Conservation (phyloP, 2,888 invertebrate species). For the Xanthostigma xanthostigma region DNA sequence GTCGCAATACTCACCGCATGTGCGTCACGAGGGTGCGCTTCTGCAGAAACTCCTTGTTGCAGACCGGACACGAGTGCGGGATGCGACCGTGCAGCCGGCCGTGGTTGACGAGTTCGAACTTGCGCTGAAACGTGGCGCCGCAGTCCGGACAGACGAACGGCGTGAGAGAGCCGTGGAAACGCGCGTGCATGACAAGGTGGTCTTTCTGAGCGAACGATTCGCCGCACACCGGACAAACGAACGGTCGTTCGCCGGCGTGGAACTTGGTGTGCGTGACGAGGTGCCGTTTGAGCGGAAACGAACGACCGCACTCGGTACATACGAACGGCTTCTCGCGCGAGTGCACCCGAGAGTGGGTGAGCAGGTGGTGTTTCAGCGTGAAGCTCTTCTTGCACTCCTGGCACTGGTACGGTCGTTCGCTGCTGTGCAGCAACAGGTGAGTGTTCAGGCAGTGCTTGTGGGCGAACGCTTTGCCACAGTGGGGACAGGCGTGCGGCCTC, state of each 20-base stretch:
- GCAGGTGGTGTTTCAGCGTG: constrained; percentile 69
- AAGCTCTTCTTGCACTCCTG: constrained; percentile 77
- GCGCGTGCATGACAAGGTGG: constrained; percentile 70
- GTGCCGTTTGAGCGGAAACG: constrained; percentile 69
- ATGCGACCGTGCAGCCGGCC: constrained; percentile 66
- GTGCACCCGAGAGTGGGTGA: constrained; percentile 63
- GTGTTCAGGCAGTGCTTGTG: constrained; percentile 74
- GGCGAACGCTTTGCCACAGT: constrained; percentile 69
- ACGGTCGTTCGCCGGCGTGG: constrained; percentile 72
- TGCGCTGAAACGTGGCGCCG: constrained; percentile 68
- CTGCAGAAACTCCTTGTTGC: constrained; percentile 74
- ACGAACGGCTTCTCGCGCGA: constrained; percentile 69
- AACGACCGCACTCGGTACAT: constrained; percentile 67
- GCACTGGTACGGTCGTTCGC: constrained; percentile 69
- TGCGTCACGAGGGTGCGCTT: constrained; percentile 70
- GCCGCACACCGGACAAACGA: constrained; percentile 76
- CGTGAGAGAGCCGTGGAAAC: constrained; percentile 90
- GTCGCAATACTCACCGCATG: constrained; percentile 40
- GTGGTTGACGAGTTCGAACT: constrained; percentile 76
- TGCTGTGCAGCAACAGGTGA: constrained; percentile 64
- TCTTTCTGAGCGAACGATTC: constrained; percentile 87
- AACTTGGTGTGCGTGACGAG: constrained; percentile 75
- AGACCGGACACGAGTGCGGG: constrained; percentile 67
- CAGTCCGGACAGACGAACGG: constrained; percentile 91
- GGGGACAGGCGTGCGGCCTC: constrained; percentile 61